Evolutionary conservation across 2,113 vertebrate species (phyloP).

Genomic region (Cyanoderma ruficeps): DNA sequence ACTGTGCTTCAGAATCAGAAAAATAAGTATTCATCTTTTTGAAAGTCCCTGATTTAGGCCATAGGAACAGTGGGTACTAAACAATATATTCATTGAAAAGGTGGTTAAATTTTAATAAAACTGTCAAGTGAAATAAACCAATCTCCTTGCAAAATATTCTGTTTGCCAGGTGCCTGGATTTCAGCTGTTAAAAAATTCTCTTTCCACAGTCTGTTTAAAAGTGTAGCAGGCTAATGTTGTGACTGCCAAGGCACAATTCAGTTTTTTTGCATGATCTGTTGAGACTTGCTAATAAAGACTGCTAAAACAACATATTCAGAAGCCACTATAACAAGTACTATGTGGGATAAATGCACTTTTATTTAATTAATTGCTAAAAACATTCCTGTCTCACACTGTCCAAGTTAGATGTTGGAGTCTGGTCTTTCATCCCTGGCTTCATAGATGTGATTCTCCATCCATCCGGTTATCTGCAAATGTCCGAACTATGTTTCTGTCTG

Average conservation of each 20-base stretch:
- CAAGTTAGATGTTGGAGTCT: neutral
- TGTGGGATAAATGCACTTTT: neutral
- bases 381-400: neutral
- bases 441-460: neutral
- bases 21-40: constrained; percentile 5
- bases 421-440: neutral
- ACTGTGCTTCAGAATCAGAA: neutral
- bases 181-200: constrained; percentile 44
- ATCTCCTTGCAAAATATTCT: constrained; percentile 37
- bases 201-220: constrained; percentile 30
- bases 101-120: constrained; percentile 66
- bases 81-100: constrained; percentile 13
- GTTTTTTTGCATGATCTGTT: constrained; percentile 9
- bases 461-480: neutral
- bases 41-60: neutral
- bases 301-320: neutral
- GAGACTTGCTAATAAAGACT: neutral
- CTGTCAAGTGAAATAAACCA: constrained; percentile 48
- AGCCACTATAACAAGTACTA: neutral
- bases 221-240: neutral
- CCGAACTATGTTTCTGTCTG: neutral
- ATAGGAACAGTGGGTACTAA: neutral
- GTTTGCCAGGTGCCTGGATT: constrained; percentile 46
- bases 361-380: neutral
- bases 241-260: neutral